Evolutionary conservation across 2,888 invertebrate genomes (phyloP).

Genomic region (Drosophila neonasuta): DNA sequence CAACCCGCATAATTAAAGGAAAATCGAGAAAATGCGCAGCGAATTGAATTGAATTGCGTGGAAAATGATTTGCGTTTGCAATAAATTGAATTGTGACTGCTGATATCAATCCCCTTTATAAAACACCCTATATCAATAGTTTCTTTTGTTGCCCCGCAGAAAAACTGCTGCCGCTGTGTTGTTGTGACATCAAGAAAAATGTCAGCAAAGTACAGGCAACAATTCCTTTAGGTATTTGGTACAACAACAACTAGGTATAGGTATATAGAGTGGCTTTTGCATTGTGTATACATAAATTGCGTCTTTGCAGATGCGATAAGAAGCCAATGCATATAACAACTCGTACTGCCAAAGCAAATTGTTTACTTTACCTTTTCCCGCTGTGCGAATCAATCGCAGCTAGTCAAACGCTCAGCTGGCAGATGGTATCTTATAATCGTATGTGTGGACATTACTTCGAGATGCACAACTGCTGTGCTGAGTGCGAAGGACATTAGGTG

Average conservation of each 20-base stretch:
- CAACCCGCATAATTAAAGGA: conserved; percentile 67
- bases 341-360: conserved; percentile 27
- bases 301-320: conserved; percentile 36
- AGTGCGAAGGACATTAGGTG: conserved; percentile 3
- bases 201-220: conserved; percentile 3
- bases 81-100: conserved; percentile 37
- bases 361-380: conserved; percentile 32
- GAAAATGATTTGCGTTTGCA: conserved; percentile 35
- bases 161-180: conserved; percentile 10
- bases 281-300: background rate
- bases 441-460: conserved; percentile 8
- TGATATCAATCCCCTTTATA: conserved; percentile 9
- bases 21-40: conserved; percentile 48
- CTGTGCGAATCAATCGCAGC: conserved; percentile 28
- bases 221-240: conserved; percentile 1
- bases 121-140: conserved; percentile 2
- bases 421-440: conserved; percentile 26
- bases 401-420: conserved; percentile 8
- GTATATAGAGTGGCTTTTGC: background rate
- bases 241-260: background rate
- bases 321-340: conserved; percentile 7
- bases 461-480: conserved; percentile 5
- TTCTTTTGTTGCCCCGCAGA: conserved; percentile 5
- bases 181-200: conserved; percentile 11
- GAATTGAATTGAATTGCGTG: conserved; percentile 48